Percentiles rank a stretch among this genome's conserved stretches.
These are phyloP conservation scores for Pristionchus exspectatus DNA, from an alignment of 2,888 invertebrate genomes.

Conservation along the genomic window DNA sequence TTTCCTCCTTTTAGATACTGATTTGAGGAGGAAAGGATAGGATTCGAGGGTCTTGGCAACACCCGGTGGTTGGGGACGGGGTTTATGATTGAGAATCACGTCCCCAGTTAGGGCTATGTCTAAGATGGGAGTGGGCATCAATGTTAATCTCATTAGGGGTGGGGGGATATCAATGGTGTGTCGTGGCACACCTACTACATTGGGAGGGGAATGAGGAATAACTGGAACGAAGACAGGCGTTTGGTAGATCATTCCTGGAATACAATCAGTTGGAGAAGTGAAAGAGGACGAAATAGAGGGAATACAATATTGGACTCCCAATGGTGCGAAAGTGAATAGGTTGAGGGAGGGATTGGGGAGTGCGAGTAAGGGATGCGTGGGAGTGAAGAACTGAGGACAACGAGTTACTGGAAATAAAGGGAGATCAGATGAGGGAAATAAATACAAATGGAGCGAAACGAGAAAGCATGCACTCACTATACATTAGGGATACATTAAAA, in stretches of 20 bases:
- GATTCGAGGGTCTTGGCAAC: not conserved
- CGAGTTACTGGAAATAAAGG: not conserved
- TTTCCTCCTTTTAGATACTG: not conserved
- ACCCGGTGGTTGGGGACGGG: not conserved
- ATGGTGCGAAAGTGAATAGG: not conserved
- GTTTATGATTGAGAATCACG: not conserved
- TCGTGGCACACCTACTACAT: not conserved
- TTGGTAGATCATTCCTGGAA: too few relatives aligned
- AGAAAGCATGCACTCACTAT: not conserved
- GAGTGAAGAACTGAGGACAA: slow-evolving; percentile 1
- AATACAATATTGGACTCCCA: not conserved
- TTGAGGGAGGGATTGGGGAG: not conserved
- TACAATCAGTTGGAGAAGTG: too few relatives aligned
- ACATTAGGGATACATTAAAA: too few relatives aligned
- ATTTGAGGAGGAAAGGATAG: not conserved
- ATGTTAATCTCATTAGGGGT: too few relatives aligned
- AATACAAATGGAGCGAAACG: not conserved
- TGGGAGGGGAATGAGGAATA: not conserved
- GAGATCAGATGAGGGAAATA: not conserved
- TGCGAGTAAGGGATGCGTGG: not conserved
- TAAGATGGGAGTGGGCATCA: not conserved
- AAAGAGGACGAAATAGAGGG: not conserved
- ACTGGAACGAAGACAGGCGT: not conserved
- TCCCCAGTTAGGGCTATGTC: not conserved
- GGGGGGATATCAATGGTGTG: not conserved